Evolutionary conservation across 1,140 invertebrate genomes (phyloP), one percentile per base, ranked within the genome.

Genomic region (Steinernema feltiae): DNA sequence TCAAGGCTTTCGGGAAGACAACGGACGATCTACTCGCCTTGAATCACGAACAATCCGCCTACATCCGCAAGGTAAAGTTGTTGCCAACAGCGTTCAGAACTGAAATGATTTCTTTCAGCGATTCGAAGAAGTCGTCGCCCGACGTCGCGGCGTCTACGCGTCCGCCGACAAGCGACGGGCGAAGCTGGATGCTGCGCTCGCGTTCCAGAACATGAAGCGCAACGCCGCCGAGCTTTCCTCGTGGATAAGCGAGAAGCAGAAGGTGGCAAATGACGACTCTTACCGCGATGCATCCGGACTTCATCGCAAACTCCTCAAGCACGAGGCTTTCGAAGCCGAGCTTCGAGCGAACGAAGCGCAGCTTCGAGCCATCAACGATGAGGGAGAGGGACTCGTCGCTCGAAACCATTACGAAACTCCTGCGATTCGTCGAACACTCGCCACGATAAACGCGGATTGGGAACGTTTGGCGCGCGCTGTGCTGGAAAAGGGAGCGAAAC

Each of bases 281-380:
- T 97, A 96, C 85, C 90, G 93, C 30, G 95, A 98, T 84, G 88
- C 97, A 21, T 92, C 90, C 46, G 97, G 97, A 85, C 88, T 98
- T 46, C 93, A 94, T 76, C 89, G 94, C 1, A 98, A 98, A 87
- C 88, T 98, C 1, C 94, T 98, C 87, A 97, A 97, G 85, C 96
- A 99, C 85, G 94, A 98, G 87, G 96, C 95, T 0, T 98, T 98
- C 86, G 94, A 98, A 84, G 89, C 95, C 24, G 97, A 99, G 86
- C 87, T 99, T 2, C 90, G 93, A 46, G 92, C 94, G 0, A 96
- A 96, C 86, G 93, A 94, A 87, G 93, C 93, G 18, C 92, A 94
- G 84, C 87, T 97, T 15, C 87, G 92, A 46, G 91, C 91, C 53
- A 92, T 95, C 1, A 94, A 94, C 78, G 21, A 87, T 82, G 88